Evolutionary conservation across 2,888 invertebrate species (phyloP).

Genomic region (Strigamia maritima): DNA sequence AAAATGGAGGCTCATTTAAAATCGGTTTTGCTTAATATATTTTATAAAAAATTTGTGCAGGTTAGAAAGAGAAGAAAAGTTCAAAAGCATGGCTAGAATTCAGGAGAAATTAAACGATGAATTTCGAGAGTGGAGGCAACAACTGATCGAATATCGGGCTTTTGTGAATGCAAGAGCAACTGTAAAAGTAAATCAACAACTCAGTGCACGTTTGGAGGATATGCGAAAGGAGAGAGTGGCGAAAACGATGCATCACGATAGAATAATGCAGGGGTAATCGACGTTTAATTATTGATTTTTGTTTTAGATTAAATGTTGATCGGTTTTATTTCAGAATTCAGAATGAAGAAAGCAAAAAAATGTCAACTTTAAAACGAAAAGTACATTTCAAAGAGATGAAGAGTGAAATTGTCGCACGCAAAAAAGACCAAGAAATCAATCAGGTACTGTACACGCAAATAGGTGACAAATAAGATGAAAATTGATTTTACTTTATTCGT

Average conservation of each 20-base stretch:
- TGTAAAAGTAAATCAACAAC: background rate
- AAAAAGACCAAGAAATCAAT: slow-evolving; percentile 38
- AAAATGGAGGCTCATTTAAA: background rate
- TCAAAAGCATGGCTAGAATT: background rate
- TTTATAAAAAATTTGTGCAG: background rate
- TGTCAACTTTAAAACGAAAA: slow-evolving; percentile 17
- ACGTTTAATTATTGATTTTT: background rate
- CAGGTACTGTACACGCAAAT: slow-evolving; percentile 30
- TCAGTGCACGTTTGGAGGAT: slow-evolving; percentile 2
- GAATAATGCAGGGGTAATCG: slow-evolving; percentile 38
- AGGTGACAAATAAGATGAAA: background rate
- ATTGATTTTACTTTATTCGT: background rate
- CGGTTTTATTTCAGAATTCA: slow-evolving; percentile 34
- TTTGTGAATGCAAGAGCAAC: slow-evolving; percentile 13
- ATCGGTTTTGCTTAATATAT: background rate
- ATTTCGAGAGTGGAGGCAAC: slow-evolving; percentile 27
- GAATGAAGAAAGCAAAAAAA: slow-evolving; percentile 38
- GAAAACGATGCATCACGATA: slow-evolving; percentile 26
- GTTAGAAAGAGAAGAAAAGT: slow-evolving; percentile 32
- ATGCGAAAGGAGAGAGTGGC: slow-evolving; percentile 32
- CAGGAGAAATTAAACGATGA: slow-evolving; percentile 15
- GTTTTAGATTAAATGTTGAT: background rate
- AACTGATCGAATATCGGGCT: slow-evolving; percentile 25
- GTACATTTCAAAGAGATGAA: slow-evolving; percentile 38
- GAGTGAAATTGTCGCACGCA: slow-evolving; percentile 31